Percentiles rank a stretch among this genome's conserved stretches.
Conservation (phyloP, 2,113 vertebrate genomes). For the Cochlearius cochlearius region DNA sequence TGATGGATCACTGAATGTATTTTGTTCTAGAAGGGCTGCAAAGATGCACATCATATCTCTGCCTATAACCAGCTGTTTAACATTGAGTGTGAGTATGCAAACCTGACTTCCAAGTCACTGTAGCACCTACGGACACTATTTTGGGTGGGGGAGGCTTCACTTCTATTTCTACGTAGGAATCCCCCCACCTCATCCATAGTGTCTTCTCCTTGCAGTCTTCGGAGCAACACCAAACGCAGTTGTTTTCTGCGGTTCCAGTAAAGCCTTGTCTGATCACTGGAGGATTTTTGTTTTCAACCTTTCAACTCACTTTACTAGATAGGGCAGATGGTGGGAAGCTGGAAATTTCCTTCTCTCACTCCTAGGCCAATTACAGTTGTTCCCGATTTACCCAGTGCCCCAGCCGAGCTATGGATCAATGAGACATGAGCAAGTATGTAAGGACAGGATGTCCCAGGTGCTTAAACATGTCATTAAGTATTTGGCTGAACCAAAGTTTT, state of each 20-base stretch:
- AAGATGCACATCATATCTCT: background rate
- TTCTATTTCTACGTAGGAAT: background rate
- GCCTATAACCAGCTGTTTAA: background rate
- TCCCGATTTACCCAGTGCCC: background rate
- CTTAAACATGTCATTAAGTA: background rate
- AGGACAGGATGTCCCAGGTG: background rate
- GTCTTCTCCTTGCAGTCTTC: background rate
- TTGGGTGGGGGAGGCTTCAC: background rate
- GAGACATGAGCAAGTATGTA: background rate
- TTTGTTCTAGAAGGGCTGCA: background rate
- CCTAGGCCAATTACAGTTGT: background rate
- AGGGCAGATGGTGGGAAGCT: background rate
- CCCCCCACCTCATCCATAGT: background rate
- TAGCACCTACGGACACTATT: background rate
- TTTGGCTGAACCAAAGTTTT: background rate
- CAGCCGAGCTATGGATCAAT: background rate
- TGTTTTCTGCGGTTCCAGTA: background rate
- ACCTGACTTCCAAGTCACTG: background rate
- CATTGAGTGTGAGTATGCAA: background rate
- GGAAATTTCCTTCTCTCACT: background rate
- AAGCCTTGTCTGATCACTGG: background rate
- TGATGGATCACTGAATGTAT: background rate
- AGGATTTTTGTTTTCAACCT: background rate
- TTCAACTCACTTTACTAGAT: background rate
- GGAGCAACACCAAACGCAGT: accelerated